Percentiles rank a stretch among this genome's conserved stretches.
These are phyloP conservation scores for Meloidogyne chitwoodi DNA, from an alignment of 1,140 invertebrate species.

Conservation along the genomic window DNA sequence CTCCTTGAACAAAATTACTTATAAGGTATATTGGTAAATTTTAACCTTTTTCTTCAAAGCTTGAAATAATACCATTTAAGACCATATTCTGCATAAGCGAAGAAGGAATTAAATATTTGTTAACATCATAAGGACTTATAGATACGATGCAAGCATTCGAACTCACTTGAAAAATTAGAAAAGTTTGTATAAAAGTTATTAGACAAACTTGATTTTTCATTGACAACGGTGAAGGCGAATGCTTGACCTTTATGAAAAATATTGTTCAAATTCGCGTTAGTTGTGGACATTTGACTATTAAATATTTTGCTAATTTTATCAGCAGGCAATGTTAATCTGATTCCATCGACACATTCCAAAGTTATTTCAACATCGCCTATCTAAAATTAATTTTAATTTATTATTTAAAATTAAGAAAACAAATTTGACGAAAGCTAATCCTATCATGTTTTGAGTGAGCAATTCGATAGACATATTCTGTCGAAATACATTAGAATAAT, in stretches of 20 bases:
- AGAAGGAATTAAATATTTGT: conserved; percentile 44
- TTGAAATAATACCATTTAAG: conserved; percentile 42
- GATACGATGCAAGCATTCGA: conserved; percentile 28
- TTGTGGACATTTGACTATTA: conserved; percentile 21
- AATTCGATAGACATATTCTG: conserved; percentile 37
- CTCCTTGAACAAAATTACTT: conserved; percentile 34
- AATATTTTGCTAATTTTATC: conserved; percentile 37
- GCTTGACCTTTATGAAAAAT: conserved; percentile 34
- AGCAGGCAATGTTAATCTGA: conserved; percentile 34
- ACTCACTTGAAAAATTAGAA: conserved; percentile 9
- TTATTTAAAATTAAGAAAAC: too few species aligned
- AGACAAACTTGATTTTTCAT: not conserved
- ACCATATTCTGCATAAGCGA: conserved; percentile 34
- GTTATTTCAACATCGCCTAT: conserved; percentile 35
- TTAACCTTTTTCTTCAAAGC: conserved; percentile 56
- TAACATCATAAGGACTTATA: conserved; percentile 45
- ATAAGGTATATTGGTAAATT: not conserved
- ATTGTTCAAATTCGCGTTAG: conserved; percentile 41
- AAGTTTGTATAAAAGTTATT: not conserved
- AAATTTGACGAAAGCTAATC: conserved; percentile 44
- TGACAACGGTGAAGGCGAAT: conserved; percentile 10
- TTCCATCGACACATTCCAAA: conserved; percentile 39
- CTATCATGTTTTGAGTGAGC: conserved; percentile 40
- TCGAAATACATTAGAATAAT: conserved; percentile 40
- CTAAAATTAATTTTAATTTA: conserved; percentile 45